Conservation (phyloP, 2,113 vertebrate genomes). For the Taurulus bubalis region DNA sequence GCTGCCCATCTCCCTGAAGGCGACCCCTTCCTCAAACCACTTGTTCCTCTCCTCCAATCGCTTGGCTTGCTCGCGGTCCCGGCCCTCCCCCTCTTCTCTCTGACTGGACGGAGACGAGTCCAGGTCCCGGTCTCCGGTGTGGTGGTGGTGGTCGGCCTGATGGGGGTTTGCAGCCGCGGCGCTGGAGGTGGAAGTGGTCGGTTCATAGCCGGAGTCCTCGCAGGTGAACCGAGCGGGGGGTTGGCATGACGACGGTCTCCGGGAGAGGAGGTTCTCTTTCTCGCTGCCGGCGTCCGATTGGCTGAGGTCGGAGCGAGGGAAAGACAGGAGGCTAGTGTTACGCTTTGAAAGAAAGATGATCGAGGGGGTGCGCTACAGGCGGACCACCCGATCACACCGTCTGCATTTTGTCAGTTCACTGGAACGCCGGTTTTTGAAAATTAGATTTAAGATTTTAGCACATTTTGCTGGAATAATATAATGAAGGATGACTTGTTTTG, state of each 20-base stretch:
- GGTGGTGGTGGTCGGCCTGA: slow-evolving; percentile 38
- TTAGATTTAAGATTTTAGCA: not conserved
- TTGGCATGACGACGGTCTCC: slow-evolving; percentile 65
- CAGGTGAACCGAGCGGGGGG: slow-evolving; percentile 60
- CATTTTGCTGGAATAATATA: not conserved
- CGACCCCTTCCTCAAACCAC: slow-evolving; percentile 81
- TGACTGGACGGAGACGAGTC: slow-evolving; percentile 74
- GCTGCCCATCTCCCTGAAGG: slow-evolving; percentile 73
- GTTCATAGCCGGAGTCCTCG: slow-evolving; percentile 69
- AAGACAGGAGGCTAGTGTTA: slow-evolving; percentile 65
- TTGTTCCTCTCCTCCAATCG: slow-evolving; percentile 85
- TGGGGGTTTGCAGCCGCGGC: slow-evolving; percentile 67
- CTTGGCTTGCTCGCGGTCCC: slow-evolving; percentile 88
- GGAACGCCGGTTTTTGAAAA: not conserved
- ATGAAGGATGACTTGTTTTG: not conserved
- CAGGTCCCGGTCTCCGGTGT: slow-evolving; percentile 82
- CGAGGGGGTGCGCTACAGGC: slow-evolving; percentile 29
- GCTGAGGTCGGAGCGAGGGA: slow-evolving; percentile 72
- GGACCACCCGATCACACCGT: slow-evolving; percentile 55
- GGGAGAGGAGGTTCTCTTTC: slow-evolving; percentile 85
- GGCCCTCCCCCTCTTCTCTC: slow-evolving; percentile 86
- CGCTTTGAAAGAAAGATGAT: slow-evolving; percentile 65
- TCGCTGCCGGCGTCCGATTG: slow-evolving; percentile 85
- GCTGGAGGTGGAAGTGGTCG: slow-evolving; percentile 42
- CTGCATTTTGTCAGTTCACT: slow-evolving; percentile 26